phyloP scores from a whole-genome alignment of 1,140 invertebrate species.

The Trinorchestia longiramus region DNA sequence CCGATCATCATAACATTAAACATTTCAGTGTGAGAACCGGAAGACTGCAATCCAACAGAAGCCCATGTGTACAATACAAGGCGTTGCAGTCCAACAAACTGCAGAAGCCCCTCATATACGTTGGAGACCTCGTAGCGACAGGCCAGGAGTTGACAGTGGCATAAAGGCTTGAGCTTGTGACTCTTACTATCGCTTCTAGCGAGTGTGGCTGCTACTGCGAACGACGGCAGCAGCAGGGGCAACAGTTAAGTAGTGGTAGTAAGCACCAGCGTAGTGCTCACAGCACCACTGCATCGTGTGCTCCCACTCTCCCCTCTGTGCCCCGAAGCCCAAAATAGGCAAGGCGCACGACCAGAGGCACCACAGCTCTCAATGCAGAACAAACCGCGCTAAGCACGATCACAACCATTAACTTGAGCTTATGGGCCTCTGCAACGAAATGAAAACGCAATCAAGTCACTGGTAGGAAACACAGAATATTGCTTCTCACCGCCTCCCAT shows the following conservation, averaged over 20 bases:
- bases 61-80: not conserved
- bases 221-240: conserved; percentile 22
- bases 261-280: conserved; percentile 37
- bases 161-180: conserved; percentile 47
- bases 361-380: conserved; percentile 35
- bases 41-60: not conserved
- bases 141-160: conserved; percentile 25
- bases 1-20: not conserved
- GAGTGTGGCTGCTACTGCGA: conserved; percentile 21
- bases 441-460: conserved; percentile 33
- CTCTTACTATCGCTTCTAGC: conserved; percentile 22
- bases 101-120: not conserved
- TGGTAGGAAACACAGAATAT: not conserved
- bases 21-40: not conserved
- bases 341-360: conserved; percentile 16
- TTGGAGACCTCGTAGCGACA: not conserved
- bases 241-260: conserved; percentile 18
- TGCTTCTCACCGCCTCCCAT: not conserved
- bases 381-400: conserved; percentile 19
- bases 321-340: not conserved
- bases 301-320: conserved; percentile 30
- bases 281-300: conserved; percentile 14
- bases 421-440: conserved; percentile 50
- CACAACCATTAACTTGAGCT: conserved; percentile 51
- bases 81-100: not conserved